These are phyloP conservation scores for Chondrilla cf. caribensis DNA, from an alignment of 37 sponge, comb jelly and placozoan genomes.

Conservation along the genomic window DNA sequence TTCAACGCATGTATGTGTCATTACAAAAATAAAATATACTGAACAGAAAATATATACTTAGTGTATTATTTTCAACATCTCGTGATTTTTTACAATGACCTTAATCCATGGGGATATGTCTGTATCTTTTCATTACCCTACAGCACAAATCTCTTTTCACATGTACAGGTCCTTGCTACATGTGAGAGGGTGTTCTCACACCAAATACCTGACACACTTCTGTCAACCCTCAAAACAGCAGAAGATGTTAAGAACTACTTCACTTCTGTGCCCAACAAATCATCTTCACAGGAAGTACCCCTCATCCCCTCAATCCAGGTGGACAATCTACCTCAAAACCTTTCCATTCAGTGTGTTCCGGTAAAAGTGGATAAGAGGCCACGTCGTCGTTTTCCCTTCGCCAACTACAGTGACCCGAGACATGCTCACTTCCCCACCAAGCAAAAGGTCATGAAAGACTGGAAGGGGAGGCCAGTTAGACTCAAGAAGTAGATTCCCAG, in stretches of 20 bases:
- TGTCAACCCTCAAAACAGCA: constrained; percentile 31
- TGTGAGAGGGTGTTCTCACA: constrained; percentile 41
- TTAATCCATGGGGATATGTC: no score
- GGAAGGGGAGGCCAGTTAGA: constrained; percentile 10
- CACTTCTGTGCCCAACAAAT: constrained; percentile 4
- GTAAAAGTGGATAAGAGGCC: neutral
- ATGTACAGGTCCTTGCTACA: constrained; percentile 31
- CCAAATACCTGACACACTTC: constrained; percentile 22
- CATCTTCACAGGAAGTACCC: neutral
- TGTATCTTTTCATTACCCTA: no score
- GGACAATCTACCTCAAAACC: constrained; percentile 46
- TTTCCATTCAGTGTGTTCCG: constrained; percentile 18
- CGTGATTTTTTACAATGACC: no score
- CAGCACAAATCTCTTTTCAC: no score
- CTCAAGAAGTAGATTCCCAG: constrained; percentile 8
- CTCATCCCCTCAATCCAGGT: neutral
- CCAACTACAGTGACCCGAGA: constrained; percentile 45
- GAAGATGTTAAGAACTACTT: constrained; percentile 28
- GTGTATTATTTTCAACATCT: no score
- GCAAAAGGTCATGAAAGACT: constrained; percentile 14
- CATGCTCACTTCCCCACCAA: constrained; percentile 53
- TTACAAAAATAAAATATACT: no score
- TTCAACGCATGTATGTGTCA: no score
- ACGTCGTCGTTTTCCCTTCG: constrained; percentile 34
- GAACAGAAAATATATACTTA: no score